Evolutionary conservation across 2,797 vertebrate genomes (phyloP), one percentile per base, ranked within the genome.

Genomic region (Petrocephalus sullivani): DNA sequence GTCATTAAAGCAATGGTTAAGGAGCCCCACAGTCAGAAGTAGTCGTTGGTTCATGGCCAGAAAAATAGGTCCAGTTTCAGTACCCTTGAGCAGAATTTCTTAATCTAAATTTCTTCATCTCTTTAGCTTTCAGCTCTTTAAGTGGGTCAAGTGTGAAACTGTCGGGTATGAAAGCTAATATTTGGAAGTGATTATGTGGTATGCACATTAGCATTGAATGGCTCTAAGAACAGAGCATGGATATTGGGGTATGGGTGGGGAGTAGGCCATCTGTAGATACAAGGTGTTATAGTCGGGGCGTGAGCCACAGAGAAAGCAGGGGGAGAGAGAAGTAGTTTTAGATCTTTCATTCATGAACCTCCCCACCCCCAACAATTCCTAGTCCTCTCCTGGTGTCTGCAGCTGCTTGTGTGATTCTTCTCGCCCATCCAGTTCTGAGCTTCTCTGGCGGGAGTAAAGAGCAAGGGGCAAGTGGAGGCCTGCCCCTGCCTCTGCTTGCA

Each of bases 391-490:
- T 56, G 53, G 49, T 7, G 46, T 84, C 53, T 84, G 82, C n/a
- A 46, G 46, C 37, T 84, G 41, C 81, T 84, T 6, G 10, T 1
- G 3, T 4, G 90, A 90, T 88, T 90, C 90, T 91, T 91, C 92
- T 90, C 91, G 90, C 90, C 92, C 90, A 94, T 92, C 94, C 93
- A 92, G 94, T 95, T 94, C 89, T 92, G 92, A 93, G 91, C 92
- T 91, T 85, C 91, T 90, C 88, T 61, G 41, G 3, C n/a, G 5
- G 28, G 46, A 41, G 58, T 23, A 91, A 90, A 89, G 88, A 94
- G 92, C 95, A 95, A 93, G 95, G 93, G 95, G 92, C 95, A 95
- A 93, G 95, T 93, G 93, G 93, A 93, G 94, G 95, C 95, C 92
- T 95, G 95, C 90, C 91, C 90, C 12, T 4, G 16, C 37, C 3